Base-by-base conservation (phyloP, 1,140 invertebrate genomes). In the Aethina tumida region DNA sequence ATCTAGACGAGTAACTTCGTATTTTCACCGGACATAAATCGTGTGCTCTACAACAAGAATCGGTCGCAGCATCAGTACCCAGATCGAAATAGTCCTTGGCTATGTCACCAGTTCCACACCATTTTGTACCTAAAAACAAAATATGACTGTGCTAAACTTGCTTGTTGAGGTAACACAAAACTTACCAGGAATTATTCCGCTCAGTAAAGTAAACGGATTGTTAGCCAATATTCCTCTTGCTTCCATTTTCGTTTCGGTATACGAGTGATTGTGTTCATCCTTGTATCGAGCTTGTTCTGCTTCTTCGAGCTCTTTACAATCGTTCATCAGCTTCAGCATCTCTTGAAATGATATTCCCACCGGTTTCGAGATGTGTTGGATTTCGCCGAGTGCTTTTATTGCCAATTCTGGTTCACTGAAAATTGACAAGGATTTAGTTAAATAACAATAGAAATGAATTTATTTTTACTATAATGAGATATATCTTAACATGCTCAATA, bases 41-140 rank as follows among this genome's bases (percentile, higher is more conserved):
- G 58, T 93, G 88, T 2, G 75, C 76, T 28, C 88, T 68, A 58
- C 88, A 92, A 60, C 88, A 92, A 47, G 75, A 75, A 61, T 91
- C 88, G 35, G 89, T 72, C 12, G 68, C 63, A 20, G 68, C 63
- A 49, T 83, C 74, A 0, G 67, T 60, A 14, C 87, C 87, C 28
- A 91, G 66, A 59, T 91, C 84, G 58, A 80, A 81, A 62, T 89
- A 90, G 49, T 74, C 73, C n/a, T 70, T 65, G 1, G 87, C 86
- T 36, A 89, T 76, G 55, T 90, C 85, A 1, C 85, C 85, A 0
- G 80, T 77, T 2, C 87, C 87, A 54, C 87, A 91, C 87, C 86
- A 90, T 62, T 89, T 89, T 25, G 85, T 90, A 25, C 85, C 85
- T 90, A 50, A 21, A 55, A 56, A 8, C 26, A 34, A 24, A 35